phyloP scores from a whole-genome alignment of 2,797 vertebrate species.

The Falco peregrinus region DNA sequence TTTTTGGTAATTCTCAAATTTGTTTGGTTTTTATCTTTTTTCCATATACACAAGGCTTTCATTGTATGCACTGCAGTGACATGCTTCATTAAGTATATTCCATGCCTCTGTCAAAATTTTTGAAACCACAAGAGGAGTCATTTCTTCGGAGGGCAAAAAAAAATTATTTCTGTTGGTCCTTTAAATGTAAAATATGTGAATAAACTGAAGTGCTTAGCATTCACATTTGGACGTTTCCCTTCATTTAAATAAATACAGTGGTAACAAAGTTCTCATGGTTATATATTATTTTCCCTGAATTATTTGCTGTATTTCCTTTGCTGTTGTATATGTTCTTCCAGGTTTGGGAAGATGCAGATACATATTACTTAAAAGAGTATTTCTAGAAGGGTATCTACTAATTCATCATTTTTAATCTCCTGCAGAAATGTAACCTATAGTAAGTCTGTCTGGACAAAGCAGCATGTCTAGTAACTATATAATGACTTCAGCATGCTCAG shows the following conservation, averaged over 20 bases:
- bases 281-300: conserved; percentile 34
- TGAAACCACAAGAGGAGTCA: background rate
- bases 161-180: background rate
- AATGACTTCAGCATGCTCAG: conserved; percentile 59
- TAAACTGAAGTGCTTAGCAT: conserved; percentile 38
- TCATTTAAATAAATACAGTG: conserved; percentile 49
- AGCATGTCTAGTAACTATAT: conserved; percentile 24
- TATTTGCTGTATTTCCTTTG: conserved; percentile 2
- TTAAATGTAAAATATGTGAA: conserved; percentile 54
- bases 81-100: conserved; percentile 28
- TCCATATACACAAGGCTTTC: background rate
- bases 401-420: conserved; percentile 40
- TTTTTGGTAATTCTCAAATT: background rate
- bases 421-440: background rate
- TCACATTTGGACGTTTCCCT: conserved; percentile 38
- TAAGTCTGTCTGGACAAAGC: conserved; percentile 28
- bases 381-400: conserved; percentile 27
- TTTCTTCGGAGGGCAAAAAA: background rate
- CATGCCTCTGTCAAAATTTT: conserved; percentile 16
- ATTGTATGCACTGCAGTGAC: background rate
- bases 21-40: conserved; percentile 32
- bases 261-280: conserved; percentile 15
- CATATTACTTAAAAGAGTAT: background rate
- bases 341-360: background rate
- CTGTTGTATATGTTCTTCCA: background rate